Base-by-base conservation (phyloP, 1,140 invertebrate genomes). In the Aphis gossypii region DNA sequence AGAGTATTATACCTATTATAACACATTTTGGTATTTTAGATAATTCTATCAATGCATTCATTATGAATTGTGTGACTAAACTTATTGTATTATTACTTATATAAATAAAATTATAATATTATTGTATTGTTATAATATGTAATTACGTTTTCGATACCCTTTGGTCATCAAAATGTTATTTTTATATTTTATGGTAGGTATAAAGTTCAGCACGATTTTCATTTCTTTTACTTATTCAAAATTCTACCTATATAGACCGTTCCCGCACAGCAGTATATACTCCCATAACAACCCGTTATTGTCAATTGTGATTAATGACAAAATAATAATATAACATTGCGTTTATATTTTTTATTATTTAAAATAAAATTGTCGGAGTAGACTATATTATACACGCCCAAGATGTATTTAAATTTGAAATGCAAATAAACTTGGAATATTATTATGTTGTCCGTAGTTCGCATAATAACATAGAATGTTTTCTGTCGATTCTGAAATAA, bases 111-210 rank as follows among this genome's bases (percentile, higher is more conserved):
- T 68, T 30, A 68, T 30, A 30, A 4, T 14, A 76, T 76, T n/a
- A n/a, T 76, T 18, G 30, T 9, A 56, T 60, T 8, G 56, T 14
- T 68, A 14, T 76, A n/a, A n/a, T n/a, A 76, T 76, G 60, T 76
- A 76, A 76, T 76, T 76, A 76, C 60, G n/a, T 76, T 76, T 76
- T 76, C 60, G 60, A 76, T 76, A 76, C 60, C 60, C 60, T 76
- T 76, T 76, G 30, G 18, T 76, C n/a, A 76, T 76, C n/a, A 76
- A 76, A 76, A 41, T 41, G 3, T 41, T n/a, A 8, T 68, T n/a
- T 46, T 3, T 41, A 41, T 41, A 23, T 76, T n/a, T 14, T 18
- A n/a, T n/a, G 60, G 60, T 76, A 68, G 14, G 4, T 68, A 14
- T 60, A 6, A 18, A n/a, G 30, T n/a, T 76, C 60, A n/a, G 30